phyloP scores from a whole-genome alignment of 2,113 vertebrate genomes.

The Cercopithecus mona region DNA sequence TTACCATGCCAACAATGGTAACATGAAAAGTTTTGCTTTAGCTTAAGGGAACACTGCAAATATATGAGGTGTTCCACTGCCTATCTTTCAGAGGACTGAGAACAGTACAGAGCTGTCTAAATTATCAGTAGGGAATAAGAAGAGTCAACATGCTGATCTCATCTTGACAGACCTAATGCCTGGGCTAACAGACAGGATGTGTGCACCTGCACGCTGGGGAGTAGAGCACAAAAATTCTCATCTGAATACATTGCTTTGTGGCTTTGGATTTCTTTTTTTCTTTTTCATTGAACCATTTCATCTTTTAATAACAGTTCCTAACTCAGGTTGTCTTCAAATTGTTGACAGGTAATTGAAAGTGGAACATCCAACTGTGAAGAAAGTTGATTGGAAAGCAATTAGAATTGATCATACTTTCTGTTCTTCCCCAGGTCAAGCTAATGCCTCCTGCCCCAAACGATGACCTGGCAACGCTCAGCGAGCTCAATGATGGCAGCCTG shows the following conservation, averaged over 20 bases:
- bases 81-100: not conserved
- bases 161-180: not conserved
- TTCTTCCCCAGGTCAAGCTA: conserved; percentile 90
- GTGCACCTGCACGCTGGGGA: fast-evolving
- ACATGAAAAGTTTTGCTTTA: not conserved
- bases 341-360: not conserved
- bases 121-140: not conserved
- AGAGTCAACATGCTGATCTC: not conserved
- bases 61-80: not conserved
- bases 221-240: not conserved
- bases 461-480: conserved; percentile 95
- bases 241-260: not conserved
- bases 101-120: not conserved
- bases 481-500: conserved; percentile 95
- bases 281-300: not conserved
- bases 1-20: not conserved
- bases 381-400: not conserved
- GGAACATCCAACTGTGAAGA: not conserved
- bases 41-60: not conserved
- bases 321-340: not conserved
- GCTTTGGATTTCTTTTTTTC: not conserved
- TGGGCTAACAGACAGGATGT: fast-evolving
- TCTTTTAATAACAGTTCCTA: not conserved
- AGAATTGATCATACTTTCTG: conserved; percentile 31
- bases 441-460: conserved; percentile 97